These are phyloP conservation scores for Baccha elongata DNA, from an alignment of 2,888 invertebrate genomes.

Conservation along the genomic window DNA sequence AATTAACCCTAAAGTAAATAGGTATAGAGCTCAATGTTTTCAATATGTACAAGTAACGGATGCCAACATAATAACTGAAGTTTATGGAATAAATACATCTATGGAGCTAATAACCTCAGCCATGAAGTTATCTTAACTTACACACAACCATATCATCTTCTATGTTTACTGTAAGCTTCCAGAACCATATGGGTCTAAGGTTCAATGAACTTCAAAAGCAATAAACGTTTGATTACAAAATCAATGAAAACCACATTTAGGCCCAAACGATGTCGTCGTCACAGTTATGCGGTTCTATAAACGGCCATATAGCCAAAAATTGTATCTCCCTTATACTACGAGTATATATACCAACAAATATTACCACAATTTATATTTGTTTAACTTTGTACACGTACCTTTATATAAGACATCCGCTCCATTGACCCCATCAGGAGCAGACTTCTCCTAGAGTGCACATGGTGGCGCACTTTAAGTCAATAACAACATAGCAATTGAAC, in stretches of 20 bases:
- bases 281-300: neutral
- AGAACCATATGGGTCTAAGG: conserved; percentile 1
- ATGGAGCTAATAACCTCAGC: neutral
- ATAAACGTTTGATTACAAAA: conserved; percentile 33
- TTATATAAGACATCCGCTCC: neutral
- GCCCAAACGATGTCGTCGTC: conserved; percentile 1
- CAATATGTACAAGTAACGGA: neutral
- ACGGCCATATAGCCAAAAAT: conserved; percentile 8
- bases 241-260: conserved; percentile 45
- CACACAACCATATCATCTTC: neutral
- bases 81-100: neutral
- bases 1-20: neutral
- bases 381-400: neutral
- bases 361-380: neutral
- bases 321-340: neutral
- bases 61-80: neutral
- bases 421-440: neutral
- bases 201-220: conserved; percentile 18
- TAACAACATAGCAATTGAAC: conserved; percentile 41
- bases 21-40: neutral
- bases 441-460: neutral
- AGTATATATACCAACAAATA: neutral
- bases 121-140: neutral
- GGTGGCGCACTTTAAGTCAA: conserved; percentile 24
- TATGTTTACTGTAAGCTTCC: neutral